Percentiles rank a stretch among this genome's conserved stretches.
Evolutionary conservation across 2,797 vertebrate genomes (phyloP).

Genomic region (Babyrousa celebensis): DNA sequence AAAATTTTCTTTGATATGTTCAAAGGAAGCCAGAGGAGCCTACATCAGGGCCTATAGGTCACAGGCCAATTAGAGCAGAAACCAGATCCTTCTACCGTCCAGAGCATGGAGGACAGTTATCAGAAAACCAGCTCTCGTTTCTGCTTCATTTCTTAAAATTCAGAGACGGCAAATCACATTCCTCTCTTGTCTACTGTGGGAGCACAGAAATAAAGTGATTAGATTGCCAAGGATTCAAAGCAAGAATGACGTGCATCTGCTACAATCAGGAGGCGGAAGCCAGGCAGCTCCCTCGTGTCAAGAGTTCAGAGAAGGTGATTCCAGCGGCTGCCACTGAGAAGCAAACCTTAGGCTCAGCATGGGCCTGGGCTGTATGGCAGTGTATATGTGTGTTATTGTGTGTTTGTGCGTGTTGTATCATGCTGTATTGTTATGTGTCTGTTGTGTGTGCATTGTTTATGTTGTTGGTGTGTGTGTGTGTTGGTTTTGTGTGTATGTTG

Average conservation of each 20-base stretch:
- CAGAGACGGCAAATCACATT: constrained; percentile 68
- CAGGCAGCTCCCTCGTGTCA: neutral
- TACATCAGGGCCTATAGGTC: neutral
- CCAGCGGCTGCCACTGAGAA: neutral
- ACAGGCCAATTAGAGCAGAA: constrained; percentile 58
- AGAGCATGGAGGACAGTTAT: neutral
- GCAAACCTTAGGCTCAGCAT: neutral
- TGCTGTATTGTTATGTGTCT: neutral
- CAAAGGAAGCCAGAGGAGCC: constrained; percentile 51
- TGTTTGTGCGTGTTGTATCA: neutral
- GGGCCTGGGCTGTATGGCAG: too few species aligned
- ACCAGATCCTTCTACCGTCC: neutral
- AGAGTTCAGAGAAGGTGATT: constrained; percentile 1
- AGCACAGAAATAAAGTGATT: constrained; percentile 65
- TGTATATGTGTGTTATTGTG: neutral
- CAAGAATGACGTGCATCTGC: neutral
- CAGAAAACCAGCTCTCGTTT: constrained; percentile 4
- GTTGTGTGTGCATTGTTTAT: neutral
- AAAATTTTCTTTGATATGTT: constrained; percentile 26
- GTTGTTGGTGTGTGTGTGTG: neutral
- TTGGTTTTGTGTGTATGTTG: neutral
- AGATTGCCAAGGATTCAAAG: constrained; percentile 16
- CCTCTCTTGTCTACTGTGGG: constrained; percentile 58
- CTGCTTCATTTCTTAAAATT: constrained; percentile 76
- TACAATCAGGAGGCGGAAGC: neutral